Evolutionary conservation across 2,888 invertebrate species (phyloP), one percentile per base, ranked within the genome.

Genomic region (Crossocerus cetratus): DNA sequence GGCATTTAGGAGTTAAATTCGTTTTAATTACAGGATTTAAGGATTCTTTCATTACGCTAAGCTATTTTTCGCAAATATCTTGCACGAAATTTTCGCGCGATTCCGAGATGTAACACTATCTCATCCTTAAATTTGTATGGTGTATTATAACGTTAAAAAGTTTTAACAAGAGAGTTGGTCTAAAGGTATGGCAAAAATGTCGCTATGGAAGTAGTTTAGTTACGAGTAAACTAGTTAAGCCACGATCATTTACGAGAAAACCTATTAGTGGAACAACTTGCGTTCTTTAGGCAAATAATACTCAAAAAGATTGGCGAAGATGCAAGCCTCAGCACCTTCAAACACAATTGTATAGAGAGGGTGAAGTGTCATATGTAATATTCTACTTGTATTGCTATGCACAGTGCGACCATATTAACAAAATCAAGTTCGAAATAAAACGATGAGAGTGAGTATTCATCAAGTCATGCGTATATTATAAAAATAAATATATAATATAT

Each of bases 401-500:
- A 78, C 67, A 63, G 57, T 74, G 59, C 67, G 68, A 71, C 58
- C 49, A 70, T 77, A 77, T 74, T 71, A 72, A 66, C 63, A 68
- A 53, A 60, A 74, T 56, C 69, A 61, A 32, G 32, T 72, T 57
- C 45, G 55, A 67, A 53, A 69, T 65, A 58, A 74, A 70, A 58
- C 49, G 67, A 71, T 63, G 60, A 72, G 71, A 77, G 74, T 68
- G 69, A 74, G 69, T 76, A 74, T 72, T 78, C 80, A 68, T 77
- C 80, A 77, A 79, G 77, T 83, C 79, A 79, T 78, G 80, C 78
- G 73, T 80, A 84, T 83, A 83, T 84, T 81, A 82, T 80, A 81
- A 77, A 85, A 81, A 84, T 83, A 77, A 76, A 83, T 76, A 85
- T 83, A 83, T 86, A 86, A 83, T 85, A 86, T 83, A 85, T 83